A percentile compares a stretch with the other conserved stretches of the same genome.
Conservation (phyloP, 2,888 invertebrate genomes). For the Stegophylla sp. region DNA sequence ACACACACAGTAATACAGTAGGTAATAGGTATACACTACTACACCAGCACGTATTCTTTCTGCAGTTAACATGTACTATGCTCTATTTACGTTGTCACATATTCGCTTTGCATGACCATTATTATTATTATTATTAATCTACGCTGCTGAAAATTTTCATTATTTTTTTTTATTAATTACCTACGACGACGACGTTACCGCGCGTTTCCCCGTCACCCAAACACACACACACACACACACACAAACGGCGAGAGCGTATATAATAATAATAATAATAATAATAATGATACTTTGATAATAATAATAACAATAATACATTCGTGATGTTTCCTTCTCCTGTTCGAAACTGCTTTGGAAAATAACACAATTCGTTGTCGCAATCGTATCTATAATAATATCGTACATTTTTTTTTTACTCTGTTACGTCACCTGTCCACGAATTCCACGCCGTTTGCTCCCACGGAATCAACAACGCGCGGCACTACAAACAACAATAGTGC, state of each 20-base stretch:
- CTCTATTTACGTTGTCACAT: conserved; percentile 46
- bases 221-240: too few relatives aligned
- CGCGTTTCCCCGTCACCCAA: neutral
- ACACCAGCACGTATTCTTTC: neutral
- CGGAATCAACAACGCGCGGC: conserved; percentile 30
- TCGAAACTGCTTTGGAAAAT: neutral
- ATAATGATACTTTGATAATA: conserved; percentile 27
- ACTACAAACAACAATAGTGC: conserved; percentile 45
- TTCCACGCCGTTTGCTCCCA: conserved; percentile 14
- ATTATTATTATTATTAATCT: conserved; percentile 22
- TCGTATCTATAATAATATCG: too few relatives aligned
- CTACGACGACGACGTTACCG: neutral
- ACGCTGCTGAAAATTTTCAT: neutral
- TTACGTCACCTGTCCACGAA: conserved; percentile 49
- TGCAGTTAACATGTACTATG: neutral
- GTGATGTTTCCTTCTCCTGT: conserved; percentile 21
- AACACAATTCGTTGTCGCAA: conserved; percentile 40
- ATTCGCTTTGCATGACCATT: conserved; percentile 44
- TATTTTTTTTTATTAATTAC: conserved; percentile 40
- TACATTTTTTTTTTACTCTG: neutral
- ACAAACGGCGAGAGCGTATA: neutral
- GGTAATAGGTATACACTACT: too few relatives aligned
- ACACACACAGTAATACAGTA: neutral
- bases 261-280: conserved; percentile 32
- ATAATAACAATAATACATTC: neutral